Evolutionary conservation across 2,113 vertebrate genomes (phyloP).

Genomic region (Gallinago undulata): DNA sequence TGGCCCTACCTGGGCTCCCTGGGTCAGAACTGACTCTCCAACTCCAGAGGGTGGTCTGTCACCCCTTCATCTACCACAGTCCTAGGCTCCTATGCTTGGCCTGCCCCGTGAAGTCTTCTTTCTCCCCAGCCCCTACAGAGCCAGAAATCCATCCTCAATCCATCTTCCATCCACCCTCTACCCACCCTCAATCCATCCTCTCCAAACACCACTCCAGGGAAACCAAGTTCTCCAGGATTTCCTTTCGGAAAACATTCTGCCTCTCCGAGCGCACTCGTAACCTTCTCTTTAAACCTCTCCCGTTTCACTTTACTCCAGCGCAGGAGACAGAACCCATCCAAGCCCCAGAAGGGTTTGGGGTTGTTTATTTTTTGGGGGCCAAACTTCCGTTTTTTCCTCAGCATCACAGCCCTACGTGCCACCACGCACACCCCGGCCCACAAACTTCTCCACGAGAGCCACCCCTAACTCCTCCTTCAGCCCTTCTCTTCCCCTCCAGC

Average conservation of each 20-base stretch:
- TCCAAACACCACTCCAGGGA: background rate
- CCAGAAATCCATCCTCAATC: background rate
- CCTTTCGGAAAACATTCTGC: background rate
- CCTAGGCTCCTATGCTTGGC: fast-evolving
- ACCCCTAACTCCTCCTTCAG: fast-evolving
- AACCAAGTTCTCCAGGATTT: background rate
- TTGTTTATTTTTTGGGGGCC: fast-evolving
- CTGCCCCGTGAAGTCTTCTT: fast-evolving
- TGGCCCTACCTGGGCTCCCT: background rate
- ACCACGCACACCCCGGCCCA: fast-evolving
- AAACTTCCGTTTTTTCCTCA: background rate
- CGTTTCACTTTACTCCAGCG: fast-evolving
- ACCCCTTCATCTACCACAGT: fast-evolving
- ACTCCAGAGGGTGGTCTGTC: fast-evolving
- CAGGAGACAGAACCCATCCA: fast-evolving
- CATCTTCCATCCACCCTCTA: too few species aligned
- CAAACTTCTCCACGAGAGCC: fast-evolving
- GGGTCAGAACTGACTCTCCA: fast-evolving
- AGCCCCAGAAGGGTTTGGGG: fast-evolving
- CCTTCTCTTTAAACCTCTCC: background rate
- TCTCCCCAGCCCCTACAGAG: fast-evolving
- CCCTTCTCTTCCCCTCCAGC: background rate
- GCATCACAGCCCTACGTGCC: fast-evolving
- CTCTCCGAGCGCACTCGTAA: fast-evolving
- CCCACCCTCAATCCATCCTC: too few species aligned